Evolutionary conservation across 2,797 vertebrate species (phyloP).

Genomic region (Gymnothorax javanicus): DNA sequence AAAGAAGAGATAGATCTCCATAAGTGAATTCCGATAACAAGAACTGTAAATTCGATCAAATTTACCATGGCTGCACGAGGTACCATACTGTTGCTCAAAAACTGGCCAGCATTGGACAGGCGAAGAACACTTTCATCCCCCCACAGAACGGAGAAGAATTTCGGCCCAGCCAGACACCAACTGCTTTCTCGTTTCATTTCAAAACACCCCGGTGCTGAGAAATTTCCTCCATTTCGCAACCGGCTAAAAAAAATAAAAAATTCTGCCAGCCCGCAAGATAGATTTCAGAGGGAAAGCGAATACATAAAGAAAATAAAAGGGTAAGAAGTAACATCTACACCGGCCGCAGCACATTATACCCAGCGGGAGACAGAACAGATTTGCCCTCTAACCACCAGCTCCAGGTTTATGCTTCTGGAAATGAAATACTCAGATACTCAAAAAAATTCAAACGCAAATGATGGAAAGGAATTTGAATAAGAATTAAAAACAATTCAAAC

Average conservation of each 20-base stretch:
- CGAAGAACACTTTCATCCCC: neutral
- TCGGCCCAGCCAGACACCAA: neutral
- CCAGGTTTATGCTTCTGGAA: neutral
- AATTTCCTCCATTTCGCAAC: conserved; percentile 10
- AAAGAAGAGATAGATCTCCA: neutral
- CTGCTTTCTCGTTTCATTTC: neutral
- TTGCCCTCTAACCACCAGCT: neutral
- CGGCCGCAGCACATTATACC: neutral
- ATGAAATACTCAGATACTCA: neutral
- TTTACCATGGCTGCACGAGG: neutral
- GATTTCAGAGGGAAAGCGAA: conserved; percentile 5
- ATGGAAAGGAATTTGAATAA: neutral
- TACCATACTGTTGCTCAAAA: neutral
- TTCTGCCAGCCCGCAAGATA: neutral
- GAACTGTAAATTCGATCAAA: neutral
- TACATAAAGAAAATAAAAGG: neutral
- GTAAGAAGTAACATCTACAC: neutral
- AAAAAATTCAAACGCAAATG: too few relatives aligned
- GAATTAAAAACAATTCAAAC: neutral
- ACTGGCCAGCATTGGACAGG: neutral
- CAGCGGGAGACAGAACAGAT: neutral
- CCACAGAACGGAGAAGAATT: neutral
- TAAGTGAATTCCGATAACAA: neutral
- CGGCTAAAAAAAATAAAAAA: neutral
- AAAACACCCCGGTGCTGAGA: neutral